These are phyloP conservation scores for Aphelinus certus DNA, from an alignment of 1,140 invertebrate genomes.

Conservation along the genomic window DNA sequence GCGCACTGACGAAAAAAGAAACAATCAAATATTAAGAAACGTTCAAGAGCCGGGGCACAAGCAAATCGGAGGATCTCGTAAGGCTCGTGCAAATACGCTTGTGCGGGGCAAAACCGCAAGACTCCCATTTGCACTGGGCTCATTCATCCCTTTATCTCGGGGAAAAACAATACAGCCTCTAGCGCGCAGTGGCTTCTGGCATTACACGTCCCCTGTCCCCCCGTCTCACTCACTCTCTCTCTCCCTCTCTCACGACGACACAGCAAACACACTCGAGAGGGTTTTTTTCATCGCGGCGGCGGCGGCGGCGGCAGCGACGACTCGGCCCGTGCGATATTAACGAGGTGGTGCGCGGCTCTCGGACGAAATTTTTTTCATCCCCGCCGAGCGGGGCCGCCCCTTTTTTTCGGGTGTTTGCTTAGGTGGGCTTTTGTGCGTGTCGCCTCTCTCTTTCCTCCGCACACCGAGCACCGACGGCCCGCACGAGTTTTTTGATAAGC, in stretches of 20 bases:
- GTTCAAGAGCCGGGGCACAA: too few species aligned
- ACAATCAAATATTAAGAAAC: too few species aligned
- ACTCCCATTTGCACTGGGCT: background rate
- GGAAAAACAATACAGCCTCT: background rate
- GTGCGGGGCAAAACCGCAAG: too few species aligned
- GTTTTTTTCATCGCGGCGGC: background rate
- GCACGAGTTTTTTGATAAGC: constrained; percentile 15
- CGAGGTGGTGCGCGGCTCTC: constrained; percentile 17
- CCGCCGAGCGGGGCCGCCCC: background rate
- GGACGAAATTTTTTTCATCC: too few species aligned
- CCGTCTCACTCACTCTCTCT: constrained; percentile 8
- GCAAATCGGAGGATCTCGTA: too few species aligned
- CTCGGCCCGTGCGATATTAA: constrained; percentile 24
- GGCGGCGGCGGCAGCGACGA: constrained; percentile 1
- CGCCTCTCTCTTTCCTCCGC: constrained; percentile 3
- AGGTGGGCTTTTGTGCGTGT: background rate
- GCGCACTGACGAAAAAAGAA: too few species aligned
- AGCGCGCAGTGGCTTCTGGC: background rate
- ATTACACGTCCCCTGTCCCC: too few species aligned
- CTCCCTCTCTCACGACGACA: constrained; percentile 8
- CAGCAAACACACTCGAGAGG: too few species aligned
- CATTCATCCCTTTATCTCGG: constrained; percentile 1
- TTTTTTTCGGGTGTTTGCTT: constrained; percentile 18
- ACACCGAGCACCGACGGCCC: background rate
- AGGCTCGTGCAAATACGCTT: too few species aligned